A percentile compares a stretch with the other conserved stretches of the same genome.
These are phyloP conservation scores for Onychomys torridus DNA, from an alignment of 2,797 vertebrate species.

Conservation along the genomic window DNA sequence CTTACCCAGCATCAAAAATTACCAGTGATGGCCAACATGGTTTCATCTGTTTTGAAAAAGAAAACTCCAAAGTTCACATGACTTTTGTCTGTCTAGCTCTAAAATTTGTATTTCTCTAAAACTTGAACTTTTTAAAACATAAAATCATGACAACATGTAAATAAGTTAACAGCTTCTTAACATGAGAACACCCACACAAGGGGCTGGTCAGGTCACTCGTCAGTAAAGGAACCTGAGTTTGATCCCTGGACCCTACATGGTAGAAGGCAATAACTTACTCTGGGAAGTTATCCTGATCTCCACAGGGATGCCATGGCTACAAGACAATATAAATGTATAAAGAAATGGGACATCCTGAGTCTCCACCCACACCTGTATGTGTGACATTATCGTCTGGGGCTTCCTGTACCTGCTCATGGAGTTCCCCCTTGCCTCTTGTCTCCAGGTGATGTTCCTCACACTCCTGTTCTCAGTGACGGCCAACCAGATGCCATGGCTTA, in stretches of 20 bases:
- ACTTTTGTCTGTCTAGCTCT: background rate
- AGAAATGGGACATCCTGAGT: background rate
- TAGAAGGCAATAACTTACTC: background rate
- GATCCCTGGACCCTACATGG: background rate
- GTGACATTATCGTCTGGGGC: background rate
- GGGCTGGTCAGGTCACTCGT: background rate
- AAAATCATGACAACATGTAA: background rate
- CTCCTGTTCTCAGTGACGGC: conserved; percentile 66
- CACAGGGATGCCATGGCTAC: background rate
- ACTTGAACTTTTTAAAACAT: background rate
- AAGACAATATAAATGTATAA: background rate
- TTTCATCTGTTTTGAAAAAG: background rate
- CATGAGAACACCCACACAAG: background rate
- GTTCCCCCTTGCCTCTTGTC: background rate
- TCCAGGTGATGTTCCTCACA: conserved; percentile 69
- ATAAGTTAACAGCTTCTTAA: background rate
- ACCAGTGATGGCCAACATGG: background rate
- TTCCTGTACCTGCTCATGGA: background rate
- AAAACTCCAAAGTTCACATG: background rate
- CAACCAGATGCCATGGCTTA: conserved; percentile 56
- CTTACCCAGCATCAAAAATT: background rate
- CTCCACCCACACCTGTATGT: background rate
- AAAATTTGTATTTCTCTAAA: conserved; percentile 16
- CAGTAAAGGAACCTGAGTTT: background rate
- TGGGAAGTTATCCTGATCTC: background rate